Evolutionary conservation across 1,140 invertebrate genomes (phyloP), one percentile per base, ranked within the genome.

Genomic region (Ceratina japonica): DNA sequence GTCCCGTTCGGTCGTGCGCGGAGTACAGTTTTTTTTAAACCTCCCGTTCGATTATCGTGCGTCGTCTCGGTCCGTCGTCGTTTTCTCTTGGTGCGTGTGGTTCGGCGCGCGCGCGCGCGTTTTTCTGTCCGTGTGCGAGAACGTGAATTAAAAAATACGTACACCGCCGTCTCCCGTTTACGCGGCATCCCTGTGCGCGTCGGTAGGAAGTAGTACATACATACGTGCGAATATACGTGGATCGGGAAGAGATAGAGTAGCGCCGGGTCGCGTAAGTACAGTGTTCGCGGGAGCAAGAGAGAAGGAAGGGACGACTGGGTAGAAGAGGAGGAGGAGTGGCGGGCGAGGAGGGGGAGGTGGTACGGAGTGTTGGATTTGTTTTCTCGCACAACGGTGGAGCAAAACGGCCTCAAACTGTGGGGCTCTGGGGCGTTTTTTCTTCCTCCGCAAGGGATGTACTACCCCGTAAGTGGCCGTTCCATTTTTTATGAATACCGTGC

Each of bases 391-490:
- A 91, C 91, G 79, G 90, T 92, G 90, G 90, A 92, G 91, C 90
- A 94, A 94, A 95, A 95, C 96, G 95, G 96, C 95, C 95, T 95
- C 96, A 97, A 97, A 95, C 96, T 97, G 96, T 97, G 96, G 96
- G 96, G 96, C 94, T 96, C 96, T 94, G 96, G 96, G 94, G 96
- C 96, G 93, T 97, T 96, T 94, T 97, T 97, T 94, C 95, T 97
- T 95, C 96, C 96, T 95, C 96, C 96, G 93, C 96, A 97, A 95
- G 96, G 96, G 95, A 96, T 97, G 95, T 97, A 97, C 94, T 97
- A 97, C 94, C 96, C 96, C 95, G 96, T 97, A 94, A 97, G 96
- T 96, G 62, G 73, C 8, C 18, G 8, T 52, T 24, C 52, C 7
- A 75, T 63, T 31, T 24, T 63, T 31, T 22, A 77, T 52, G 24